Evolutionary conservation across 2,797 vertebrate species (phyloP).

Genomic region (Sternarchorhynchus goeldii): DNA sequence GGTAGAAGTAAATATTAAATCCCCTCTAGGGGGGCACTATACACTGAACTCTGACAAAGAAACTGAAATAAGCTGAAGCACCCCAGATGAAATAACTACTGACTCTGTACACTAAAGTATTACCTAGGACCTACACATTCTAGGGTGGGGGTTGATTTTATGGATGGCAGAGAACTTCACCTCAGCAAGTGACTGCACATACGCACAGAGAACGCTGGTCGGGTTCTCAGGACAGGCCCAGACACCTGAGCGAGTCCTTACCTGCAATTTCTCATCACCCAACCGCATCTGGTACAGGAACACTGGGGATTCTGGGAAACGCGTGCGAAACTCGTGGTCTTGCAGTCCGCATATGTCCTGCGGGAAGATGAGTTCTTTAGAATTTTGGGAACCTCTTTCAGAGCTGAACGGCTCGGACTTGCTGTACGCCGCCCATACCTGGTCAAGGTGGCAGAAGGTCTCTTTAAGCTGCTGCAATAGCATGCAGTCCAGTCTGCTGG

Average conservation of each 20-base stretch:
- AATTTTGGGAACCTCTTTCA: not conserved
- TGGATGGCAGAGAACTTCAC: too few relatives aligned
- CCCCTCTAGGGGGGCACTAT: too few relatives aligned
- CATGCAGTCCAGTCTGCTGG: slow-evolving; percentile 86
- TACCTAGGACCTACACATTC: too few relatives aligned
- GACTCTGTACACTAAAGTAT: too few relatives aligned
- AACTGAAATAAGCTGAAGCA: too few relatives aligned
- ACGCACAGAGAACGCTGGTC: not conserved
- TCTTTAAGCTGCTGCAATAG: slow-evolving; percentile 96
- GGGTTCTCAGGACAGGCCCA: not conserved
- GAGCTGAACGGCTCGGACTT: not conserved
- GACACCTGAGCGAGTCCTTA: slow-evolving; percentile 51
- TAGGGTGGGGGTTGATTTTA: too few relatives aligned
- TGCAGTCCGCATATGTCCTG: slow-evolving; percentile 96
- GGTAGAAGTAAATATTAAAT: too few relatives aligned
- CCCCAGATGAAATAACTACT: too few relatives aligned
- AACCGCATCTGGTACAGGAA: slow-evolving; percentile 91
- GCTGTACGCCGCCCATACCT: slow-evolving; percentile 70
- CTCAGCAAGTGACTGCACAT: too few relatives aligned
- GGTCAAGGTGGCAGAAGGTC: slow-evolving; percentile 93
- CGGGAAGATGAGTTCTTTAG: not conserved
- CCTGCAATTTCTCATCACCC: slow-evolving; percentile 97
- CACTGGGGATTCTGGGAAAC: slow-evolving; percentile 90
- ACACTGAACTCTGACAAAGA: too few relatives aligned
- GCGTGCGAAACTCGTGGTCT: slow-evolving; percentile 96